Percentiles rank a stretch among this genome's conserved stretches.
Evolutionary conservation across 2,797 vertebrate genomes (phyloP).

Genomic region (Halcyon leucocephala): DNA sequence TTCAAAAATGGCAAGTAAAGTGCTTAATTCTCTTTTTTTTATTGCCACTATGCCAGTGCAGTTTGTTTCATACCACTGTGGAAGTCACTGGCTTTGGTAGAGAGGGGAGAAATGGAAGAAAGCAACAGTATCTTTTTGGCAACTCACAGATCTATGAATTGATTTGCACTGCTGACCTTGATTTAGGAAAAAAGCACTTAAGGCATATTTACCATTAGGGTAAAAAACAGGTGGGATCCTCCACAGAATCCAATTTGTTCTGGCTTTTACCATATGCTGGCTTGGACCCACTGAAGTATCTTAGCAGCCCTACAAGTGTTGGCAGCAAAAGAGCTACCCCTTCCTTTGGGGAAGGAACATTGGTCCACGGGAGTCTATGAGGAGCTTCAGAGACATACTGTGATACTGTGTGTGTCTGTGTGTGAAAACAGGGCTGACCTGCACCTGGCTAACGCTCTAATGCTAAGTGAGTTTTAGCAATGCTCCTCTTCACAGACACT

Average conservation of each 20-base stretch:
- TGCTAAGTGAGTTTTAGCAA: not conserved
- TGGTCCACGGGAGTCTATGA: not conserved
- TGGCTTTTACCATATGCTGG: not conserved
- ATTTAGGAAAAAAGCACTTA: not conserved
- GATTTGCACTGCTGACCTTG: not conserved
- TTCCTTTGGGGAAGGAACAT: not conserved
- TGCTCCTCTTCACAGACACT: not conserved
- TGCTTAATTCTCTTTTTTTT: conserved; percentile 31
- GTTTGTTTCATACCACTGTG: not conserved
- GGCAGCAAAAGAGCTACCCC: not conserved
- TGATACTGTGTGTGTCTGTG: too few species aligned
- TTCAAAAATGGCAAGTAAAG: conserved; percentile 20
- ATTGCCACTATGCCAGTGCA: not conserved
- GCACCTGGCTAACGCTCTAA: not conserved
- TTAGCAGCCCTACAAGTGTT: not conserved
- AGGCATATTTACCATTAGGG: not conserved
- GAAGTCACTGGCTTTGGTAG: not conserved
- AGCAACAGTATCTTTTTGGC: not conserved
- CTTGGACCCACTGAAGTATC: not conserved
- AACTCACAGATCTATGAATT: not conserved
- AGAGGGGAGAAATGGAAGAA: not conserved
- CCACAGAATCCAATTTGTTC: not conserved
- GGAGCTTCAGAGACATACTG: not conserved
- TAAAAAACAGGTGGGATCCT: not conserved
- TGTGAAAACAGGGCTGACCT: not conserved